A percentile compares a stretch with the other conserved stretches of the same genome.
These are phyloP conservation scores for Heliconius congener DNA, from an alignment of 1,140 invertebrate species.

Conservation along the genomic window DNA sequence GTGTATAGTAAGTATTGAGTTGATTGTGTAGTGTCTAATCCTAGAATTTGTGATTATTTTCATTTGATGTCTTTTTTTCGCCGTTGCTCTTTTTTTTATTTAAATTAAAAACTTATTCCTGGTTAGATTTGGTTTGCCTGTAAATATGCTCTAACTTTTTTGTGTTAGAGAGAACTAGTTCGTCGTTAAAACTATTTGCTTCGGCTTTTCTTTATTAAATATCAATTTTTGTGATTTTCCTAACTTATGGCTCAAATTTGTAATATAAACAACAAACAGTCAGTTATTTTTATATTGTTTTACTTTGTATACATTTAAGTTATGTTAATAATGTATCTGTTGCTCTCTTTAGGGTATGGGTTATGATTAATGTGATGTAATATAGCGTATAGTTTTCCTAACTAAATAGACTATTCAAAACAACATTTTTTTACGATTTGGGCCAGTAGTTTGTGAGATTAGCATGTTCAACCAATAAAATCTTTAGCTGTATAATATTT, in stretches of 20 bases:
- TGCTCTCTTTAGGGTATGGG: no score
- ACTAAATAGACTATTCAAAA: no score
- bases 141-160: not conserved
- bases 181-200: not conserved
- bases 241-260: not conserved
- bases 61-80: not conserved
- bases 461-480: no score
- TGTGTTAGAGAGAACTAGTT: not conserved
- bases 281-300: not conserved
- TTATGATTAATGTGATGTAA: no score
- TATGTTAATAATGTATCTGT: no score
- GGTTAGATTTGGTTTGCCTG: not conserved
- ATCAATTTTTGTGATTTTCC: not conserved
- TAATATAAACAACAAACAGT: not conserved
- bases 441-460: no score
- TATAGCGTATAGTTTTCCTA: no score
- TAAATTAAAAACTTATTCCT: no score
- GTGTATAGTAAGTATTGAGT: constrained; percentile 64
- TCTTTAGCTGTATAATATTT: no score
- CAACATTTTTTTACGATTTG: no score
- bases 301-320: no score
- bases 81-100: not conserved
- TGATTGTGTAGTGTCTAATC: constrained; percentile 24
- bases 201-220: not conserved
- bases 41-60: not conserved